These are phyloP conservation scores for Mesochorus sp. DNA, from an alignment of 2,888 invertebrate species.

Conservation along the genomic window DNA sequence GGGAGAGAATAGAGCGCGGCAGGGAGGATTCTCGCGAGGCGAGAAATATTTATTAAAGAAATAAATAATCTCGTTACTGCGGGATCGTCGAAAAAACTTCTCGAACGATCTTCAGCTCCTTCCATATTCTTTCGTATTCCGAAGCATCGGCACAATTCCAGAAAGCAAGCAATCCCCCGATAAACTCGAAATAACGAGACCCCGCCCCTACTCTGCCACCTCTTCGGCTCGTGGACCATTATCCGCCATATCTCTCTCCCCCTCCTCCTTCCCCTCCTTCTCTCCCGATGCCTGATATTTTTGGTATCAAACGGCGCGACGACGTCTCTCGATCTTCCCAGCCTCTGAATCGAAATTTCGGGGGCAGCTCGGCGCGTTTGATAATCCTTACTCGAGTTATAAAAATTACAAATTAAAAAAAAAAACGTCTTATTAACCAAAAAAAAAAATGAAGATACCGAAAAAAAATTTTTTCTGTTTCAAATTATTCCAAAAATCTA, in stretches of 20 bases:
- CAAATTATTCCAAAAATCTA: too few species aligned
- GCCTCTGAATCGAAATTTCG: constrained; percentile 28
- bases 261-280: neutral
- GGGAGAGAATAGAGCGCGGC: too few species aligned
- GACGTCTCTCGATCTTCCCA: constrained; percentile 60
- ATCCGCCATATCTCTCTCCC: constrained; percentile 57
- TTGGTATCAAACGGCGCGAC: constrained; percentile 68
- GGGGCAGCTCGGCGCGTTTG: constrained; percentile 11
- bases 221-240: constrained; percentile 47
- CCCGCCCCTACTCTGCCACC: constrained; percentile 58
- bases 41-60: too few species aligned
- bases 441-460: neutral
- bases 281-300: constrained; percentile 72
- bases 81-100: neutral
- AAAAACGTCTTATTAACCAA: neutral
- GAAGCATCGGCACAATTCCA: constrained; percentile 73
- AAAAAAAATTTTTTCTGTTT: too few species aligned
- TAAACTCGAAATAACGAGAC: constrained; percentile 78
- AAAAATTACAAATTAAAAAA: too few species aligned
- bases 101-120: neutral
- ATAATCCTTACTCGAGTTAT: too few species aligned
- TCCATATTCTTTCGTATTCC: constrained; percentile 10
- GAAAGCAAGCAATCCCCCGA: constrained; percentile 75
- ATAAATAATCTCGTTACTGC: too few species aligned
- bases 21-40: too few species aligned